Evolutionary conservation across 2,113 vertebrate genomes (phyloP).

Genomic region (Craseonycteris thonglongyai): DNA sequence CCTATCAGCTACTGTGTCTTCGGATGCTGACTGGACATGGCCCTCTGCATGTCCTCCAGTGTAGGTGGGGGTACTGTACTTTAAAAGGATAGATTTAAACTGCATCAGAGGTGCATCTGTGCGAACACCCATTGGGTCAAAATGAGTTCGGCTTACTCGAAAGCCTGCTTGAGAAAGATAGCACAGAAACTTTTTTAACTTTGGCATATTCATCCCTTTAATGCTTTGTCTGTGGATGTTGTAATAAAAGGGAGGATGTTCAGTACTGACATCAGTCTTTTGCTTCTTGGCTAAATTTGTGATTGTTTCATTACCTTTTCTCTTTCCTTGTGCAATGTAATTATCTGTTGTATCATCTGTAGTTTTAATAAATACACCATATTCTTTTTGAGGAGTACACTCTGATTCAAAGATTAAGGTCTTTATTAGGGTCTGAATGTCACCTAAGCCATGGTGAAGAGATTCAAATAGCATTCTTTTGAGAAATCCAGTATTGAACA

Average conservation of each 20-base stretch:
- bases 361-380: slow-evolving; percentile 89
- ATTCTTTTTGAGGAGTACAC: slow-evolving; percentile 91
- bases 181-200: slow-evolving; percentile 99
- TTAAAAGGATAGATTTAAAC: too few relatives aligned
- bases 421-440: slow-evolving; percentile 92
- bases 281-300: slow-evolving; percentile 83
- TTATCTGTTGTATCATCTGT: slow-evolving; percentile 77
- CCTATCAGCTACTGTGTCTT: too few relatives aligned
- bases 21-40: too few relatives aligned
- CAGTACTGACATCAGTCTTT: slow-evolving; percentile 82
- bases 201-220: slow-evolving; percentile 97
- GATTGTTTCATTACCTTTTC: slow-evolving; percentile 83
- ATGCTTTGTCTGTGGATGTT: slow-evolving; percentile 97
- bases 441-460: slow-evolving; percentile 87
- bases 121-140: too few relatives aligned
- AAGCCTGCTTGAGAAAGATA: too few relatives aligned
- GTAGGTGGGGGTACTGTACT: too few relatives aligned
- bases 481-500: slow-evolving; percentile 94
- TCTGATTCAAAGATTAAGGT: slow-evolving; percentile 93
- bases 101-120: too few relatives aligned
- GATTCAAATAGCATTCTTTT: slow-evolving; percentile 91
- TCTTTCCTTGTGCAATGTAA: slow-evolving; percentile 82
- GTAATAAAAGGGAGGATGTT: slow-evolving; percentile 97
- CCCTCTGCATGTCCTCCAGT: too few relatives aligned
- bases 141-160: too few relatives aligned